A percentile compares a stretch with the other conserved stretches of the same genome.
Evolutionary conservation across 2,888 invertebrate genomes (phyloP).

Genomic region (Calameuta filiformis): DNA sequence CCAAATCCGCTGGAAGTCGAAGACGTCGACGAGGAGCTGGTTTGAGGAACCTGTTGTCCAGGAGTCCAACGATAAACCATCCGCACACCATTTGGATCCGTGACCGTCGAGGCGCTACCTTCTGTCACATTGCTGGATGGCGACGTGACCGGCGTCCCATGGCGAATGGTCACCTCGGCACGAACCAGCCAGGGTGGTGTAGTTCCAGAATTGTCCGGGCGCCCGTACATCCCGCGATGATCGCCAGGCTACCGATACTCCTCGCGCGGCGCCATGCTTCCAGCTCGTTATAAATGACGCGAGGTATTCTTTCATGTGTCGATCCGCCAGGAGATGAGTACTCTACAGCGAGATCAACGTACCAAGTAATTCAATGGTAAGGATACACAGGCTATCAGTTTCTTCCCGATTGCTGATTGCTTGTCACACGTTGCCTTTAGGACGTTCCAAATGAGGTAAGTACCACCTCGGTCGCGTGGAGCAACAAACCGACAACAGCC

Average conservation of each 20-base stretch:
- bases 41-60: constrained; percentile 27
- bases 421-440: neutral
- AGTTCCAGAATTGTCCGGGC: constrained; percentile 45
- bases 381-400: neutral
- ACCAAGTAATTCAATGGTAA: neutral
- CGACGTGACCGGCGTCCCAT: constrained; percentile 60
- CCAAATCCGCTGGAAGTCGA: constrained; percentile 50
- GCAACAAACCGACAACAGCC: constrained; percentile 20
- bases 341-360: neutral
- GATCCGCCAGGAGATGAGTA: neutral
- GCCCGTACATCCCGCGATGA: constrained; percentile 13
- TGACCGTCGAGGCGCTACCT: constrained; percentile 54
- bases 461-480: neutral
- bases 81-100: constrained; percentile 67
- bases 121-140: constrained; percentile 46
- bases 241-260: neutral
- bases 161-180: constrained; percentile 75
- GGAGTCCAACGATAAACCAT: constrained; percentile 69
- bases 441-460: neutral
- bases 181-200: constrained; percentile 76
- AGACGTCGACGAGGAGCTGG: constrained; percentile 23
- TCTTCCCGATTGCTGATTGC: neutral
- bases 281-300: neutral
- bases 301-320: neutral
- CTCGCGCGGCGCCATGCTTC: neutral